Evolutionary conservation across 1,140 invertebrate species (phyloP), one percentile per base, ranked within the genome.

Genomic region (Diachasmimorpha longicaudata): DNA sequence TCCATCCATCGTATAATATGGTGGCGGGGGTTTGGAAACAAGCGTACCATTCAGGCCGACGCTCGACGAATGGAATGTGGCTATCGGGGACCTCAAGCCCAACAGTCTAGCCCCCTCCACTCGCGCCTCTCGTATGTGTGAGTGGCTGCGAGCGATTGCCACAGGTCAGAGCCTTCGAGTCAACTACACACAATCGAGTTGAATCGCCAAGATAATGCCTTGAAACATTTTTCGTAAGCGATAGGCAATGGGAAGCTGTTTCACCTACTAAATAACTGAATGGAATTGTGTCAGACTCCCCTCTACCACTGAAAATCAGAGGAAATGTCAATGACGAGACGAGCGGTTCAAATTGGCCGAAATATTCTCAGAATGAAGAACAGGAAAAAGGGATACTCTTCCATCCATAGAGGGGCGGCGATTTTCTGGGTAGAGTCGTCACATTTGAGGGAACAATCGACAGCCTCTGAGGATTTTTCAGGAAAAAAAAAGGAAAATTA

Each of bases 161-260:
- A 87, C 84, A 86, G 85, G 86, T 87, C 86, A 87, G 83, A 87
- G 81, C 83, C 83, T 86, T 84, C 81, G 86, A 52, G 84, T 81
- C 83, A 81, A 78, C 79, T 79, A 81, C 77, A 72, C 55, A 72
- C 36, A 58, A 55, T 39, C 52, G 44, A 37, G 31, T 58, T 39
- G 48, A 71, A 1, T 46, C 39, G 19, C 19, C 19, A 63, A 63
- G 58, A 63, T 63, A 63, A 63, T 63, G 58, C 58, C 58, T 63
- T 63, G 14, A 23, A 63, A 63, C 21, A 58, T 58, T 58, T 63
- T 63, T 63, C 14, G 58, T 63, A 25, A 23, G 23, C 58, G 21
- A 31, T 63, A 63, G 23, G n/a, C 52, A 13, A 63, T 55, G n/a
- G 23, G 19, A 19, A 52, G n/a, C 16, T 6, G 48, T 52, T 52